Conservation (phyloP, 2,888 invertebrate species). For the Drosophila algonquin region DNA sequence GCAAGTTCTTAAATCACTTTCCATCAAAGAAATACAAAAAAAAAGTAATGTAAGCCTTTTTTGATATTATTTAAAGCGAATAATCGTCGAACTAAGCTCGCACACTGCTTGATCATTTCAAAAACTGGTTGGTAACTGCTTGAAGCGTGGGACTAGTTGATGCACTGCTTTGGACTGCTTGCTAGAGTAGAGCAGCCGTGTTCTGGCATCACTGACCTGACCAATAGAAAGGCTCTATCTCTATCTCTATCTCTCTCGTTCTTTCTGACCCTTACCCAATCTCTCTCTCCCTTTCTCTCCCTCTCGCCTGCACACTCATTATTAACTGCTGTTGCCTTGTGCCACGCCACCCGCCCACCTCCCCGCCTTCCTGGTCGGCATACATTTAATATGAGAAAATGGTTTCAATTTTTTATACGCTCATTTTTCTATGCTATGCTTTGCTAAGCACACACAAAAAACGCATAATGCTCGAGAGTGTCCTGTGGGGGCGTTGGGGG, state of each 20-base stretch:
- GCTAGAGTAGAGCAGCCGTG: neutral
- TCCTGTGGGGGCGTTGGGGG: slow-evolving; percentile 9
- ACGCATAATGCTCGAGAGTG: slow-evolving; percentile 30
- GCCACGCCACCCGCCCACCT: slow-evolving; percentile 25
- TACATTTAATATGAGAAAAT: slow-evolving; percentile 77
- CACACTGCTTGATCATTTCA: too few species aligned
- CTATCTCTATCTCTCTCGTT: neutral
- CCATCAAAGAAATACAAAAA: too few species aligned
- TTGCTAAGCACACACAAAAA: slow-evolving; percentile 47
- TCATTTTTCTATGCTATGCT: slow-evolving; percentile 58
- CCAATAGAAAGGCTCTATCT: slow-evolving; percentile 3
- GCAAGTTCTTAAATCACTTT: too few species aligned
- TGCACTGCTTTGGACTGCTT: slow-evolving; percentile 3
- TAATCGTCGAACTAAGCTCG: too few species aligned
- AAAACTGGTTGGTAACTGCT: too few species aligned
- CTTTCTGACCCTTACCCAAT: neutral
- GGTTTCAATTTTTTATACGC: slow-evolving; percentile 76
- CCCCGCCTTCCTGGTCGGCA: slow-evolving; percentile 49
- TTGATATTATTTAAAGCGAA: too few species aligned
- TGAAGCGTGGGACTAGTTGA: too few species aligned
- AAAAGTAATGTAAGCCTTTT: too few species aligned
- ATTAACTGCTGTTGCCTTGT: slow-evolving; percentile 55
- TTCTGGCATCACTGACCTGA: neutral
- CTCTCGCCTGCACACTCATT: slow-evolving; percentile 39
- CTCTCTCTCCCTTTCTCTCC: neutral